phyloP scores from a whole-genome alignment of 2,797 vertebrate genomes.

The Tapera naevia region DNA sequence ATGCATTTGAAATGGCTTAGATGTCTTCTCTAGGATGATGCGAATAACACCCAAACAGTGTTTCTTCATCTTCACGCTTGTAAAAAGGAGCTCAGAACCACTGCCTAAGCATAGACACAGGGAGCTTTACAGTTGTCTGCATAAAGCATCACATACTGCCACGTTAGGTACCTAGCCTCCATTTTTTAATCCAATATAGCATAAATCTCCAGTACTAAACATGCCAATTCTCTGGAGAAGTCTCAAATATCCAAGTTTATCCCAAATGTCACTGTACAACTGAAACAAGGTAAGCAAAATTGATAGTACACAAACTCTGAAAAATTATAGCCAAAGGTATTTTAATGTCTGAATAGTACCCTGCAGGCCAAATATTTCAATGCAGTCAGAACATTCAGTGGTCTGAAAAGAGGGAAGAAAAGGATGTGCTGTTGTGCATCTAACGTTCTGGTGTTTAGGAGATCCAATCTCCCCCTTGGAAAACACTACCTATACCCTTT shows the following conservation, averaged over 20 bases:
- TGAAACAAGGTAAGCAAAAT: background rate
- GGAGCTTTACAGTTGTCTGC: background rate
- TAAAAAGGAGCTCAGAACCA: background rate
- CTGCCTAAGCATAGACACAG: background rate
- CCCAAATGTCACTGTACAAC: background rate
- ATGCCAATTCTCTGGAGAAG: background rate
- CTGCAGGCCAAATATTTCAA: background rate
- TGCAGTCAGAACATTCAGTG: background rate
- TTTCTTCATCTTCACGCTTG: background rate
- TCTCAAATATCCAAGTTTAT: background rate
- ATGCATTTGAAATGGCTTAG: background rate
- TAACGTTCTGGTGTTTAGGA: background rate
- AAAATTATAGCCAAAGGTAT: background rate
- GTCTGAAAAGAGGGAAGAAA: background rate
- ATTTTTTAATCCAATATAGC: background rate
- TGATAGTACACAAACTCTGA: background rate
- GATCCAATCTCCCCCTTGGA: background rate
- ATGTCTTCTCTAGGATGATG: background rate
- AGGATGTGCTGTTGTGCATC: background rate
- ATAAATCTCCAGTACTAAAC: background rate
- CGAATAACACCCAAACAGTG: background rate
- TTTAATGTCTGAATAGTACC: background rate
- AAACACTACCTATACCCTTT: background rate
- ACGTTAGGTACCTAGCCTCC: background rate
- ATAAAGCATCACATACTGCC: background rate